Base-by-base conservation (phyloP, 2,797 vertebrate species). In the Acrossocheilus fasciatus region DNA sequence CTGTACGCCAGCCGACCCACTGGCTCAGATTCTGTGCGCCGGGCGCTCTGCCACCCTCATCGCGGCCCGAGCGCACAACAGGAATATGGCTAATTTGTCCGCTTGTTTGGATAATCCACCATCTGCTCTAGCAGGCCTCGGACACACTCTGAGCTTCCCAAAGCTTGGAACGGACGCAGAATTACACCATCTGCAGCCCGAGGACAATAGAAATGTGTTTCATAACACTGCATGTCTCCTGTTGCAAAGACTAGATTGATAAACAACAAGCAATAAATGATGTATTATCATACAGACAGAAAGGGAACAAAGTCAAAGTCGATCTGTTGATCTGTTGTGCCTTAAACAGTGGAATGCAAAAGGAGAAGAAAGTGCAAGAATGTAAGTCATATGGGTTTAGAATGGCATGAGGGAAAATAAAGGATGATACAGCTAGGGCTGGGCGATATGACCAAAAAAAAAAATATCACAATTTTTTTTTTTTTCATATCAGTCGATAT, bases 41-140 rank as follows among this genome's bases (percentile, higher is more conserved):
- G 90, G 91, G 91, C 86, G 86, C 90, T 89, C 84, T 66, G 92
- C 87, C 87, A 72, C 89, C 89, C 89, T 92, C 89, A 80, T 91
- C 90, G 69, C 85, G 82, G 89, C 79, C 93, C 91, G 91, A 89
- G 77, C 91, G 12, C 94, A 93, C 92, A 89, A 86, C 92, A 92
- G 92, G 89, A 92, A 85, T 91, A 87, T 87, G 91, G 93, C 93
- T 95, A 94, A 95, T 94, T 93, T 94, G 93, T 93, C 87, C 89
- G 86, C 93, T 94, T 95, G 93, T 95, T 95, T 95, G 93, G 93
- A 94, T 94, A 93, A 94, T 94, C 91, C 92, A 91, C 95, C 95
- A 96, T 95, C 95, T 96, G 95, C 92, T 89, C 83, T 86, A 78
- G 70, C 85, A 92, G 15, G 52, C 87, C 92, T 39, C 90, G 85